Percentiles rank a stretch among this genome's conserved stretches.
phyloP scores from a whole-genome alignment of 2,113 vertebrate genomes.

The Dermatemys mawii region DNA sequence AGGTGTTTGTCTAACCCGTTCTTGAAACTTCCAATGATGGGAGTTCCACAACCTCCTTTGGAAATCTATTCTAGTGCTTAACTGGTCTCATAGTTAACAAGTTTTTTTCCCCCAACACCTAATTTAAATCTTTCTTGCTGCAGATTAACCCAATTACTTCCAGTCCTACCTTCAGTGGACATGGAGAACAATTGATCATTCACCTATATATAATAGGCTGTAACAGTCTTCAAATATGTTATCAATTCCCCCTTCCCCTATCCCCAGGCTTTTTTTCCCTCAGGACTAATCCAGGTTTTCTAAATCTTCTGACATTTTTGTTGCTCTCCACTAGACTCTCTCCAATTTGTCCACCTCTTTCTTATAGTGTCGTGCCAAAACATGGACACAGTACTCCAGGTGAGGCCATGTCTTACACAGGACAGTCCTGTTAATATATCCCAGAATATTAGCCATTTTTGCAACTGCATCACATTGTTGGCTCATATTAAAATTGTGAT shows the following conservation, averaged over 20 bases:
- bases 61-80: background rate
- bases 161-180: background rate
- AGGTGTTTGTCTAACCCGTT: background rate
- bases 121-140: background rate
- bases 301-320: background rate
- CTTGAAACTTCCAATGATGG: background rate
- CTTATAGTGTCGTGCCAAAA: background rate
- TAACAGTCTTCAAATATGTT: background rate
- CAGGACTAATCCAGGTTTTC: background rate
- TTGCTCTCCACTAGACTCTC: background rate
- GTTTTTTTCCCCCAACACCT: background rate
- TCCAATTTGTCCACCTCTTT: background rate
- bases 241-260: fast-evolving
- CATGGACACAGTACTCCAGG: background rate
- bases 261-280: background rate
- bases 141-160: background rate
- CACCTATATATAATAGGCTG: background rate
- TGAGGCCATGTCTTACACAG: background rate
- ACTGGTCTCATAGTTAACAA: background rate
- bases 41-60: background rate
- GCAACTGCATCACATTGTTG: background rate
- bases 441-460: background rate
- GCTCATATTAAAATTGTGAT: background rate
- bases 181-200: background rate
- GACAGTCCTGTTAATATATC: background rate